Evolutionary conservation across 2,113 vertebrate species (phyloP).

Genomic region (Protobothrops mucrosquamatus): DNA sequence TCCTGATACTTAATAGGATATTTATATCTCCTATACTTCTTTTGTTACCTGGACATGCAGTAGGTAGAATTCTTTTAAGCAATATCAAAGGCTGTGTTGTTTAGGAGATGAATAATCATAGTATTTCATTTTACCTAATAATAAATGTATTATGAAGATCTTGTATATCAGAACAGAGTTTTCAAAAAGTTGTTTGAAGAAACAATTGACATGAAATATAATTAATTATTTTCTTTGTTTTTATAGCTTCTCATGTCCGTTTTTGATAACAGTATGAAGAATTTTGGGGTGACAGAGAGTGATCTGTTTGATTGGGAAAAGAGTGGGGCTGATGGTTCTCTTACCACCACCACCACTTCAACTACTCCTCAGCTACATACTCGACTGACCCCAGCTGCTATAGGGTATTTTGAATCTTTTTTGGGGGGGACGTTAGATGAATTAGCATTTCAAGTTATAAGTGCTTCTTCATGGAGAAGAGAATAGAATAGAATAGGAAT

Average conservation of each 20-base stretch:
- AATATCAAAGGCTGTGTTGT: background rate
- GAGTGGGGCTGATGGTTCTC: constrained; percentile 82
- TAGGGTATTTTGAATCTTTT: constrained; percentile 77
- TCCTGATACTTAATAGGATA: background rate
- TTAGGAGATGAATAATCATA: background rate
- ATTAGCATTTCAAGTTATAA: background rate
- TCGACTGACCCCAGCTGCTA: constrained; percentile 89
- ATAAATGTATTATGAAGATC: background rate
- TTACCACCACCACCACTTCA: constrained; percentile 83
- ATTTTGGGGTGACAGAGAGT: constrained; percentile 89
- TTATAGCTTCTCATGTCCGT: constrained; percentile 92
- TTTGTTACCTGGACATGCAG: background rate
- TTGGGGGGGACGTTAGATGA: background rate
- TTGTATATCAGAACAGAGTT: background rate
- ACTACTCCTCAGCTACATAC: constrained; percentile 94
- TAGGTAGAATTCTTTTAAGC: background rate
- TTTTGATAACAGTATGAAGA: constrained; percentile 97
- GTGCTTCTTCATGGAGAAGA: background rate
- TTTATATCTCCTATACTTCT: background rate
- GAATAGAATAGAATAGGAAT: background rate
- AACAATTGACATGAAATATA: background rate
- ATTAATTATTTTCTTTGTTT: constrained; percentile 29
- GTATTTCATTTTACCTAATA: background rate
- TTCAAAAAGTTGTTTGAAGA: background rate
- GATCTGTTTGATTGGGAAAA: constrained; percentile 98